phyloP scores from a whole-genome alignment of 2,797 vertebrate genomes.

The Acridotheres tristis region DNA sequence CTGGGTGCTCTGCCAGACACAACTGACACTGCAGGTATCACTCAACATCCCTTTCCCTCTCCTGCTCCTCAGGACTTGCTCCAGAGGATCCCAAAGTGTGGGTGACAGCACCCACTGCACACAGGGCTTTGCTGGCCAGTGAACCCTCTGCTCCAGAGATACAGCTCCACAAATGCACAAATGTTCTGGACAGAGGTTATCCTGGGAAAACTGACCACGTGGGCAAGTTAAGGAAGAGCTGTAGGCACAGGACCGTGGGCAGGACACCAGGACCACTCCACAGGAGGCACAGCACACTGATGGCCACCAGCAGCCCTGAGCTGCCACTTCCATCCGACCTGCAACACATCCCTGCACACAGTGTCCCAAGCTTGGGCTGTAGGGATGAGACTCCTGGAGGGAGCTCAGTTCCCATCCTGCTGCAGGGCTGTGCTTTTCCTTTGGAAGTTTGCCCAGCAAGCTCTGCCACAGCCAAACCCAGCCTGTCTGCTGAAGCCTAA shows the following conservation, averaged over 20 bases:
- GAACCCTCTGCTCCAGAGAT: neutral
- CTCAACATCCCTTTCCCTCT: neutral
- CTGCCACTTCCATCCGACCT: neutral
- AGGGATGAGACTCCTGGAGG: neutral
- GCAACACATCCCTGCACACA: neutral
- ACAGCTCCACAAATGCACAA: neutral
- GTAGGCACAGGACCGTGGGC: accelerated
- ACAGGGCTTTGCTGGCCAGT: neutral
- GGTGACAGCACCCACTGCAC: neutral
- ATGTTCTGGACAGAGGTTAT: neutral
- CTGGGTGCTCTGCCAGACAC: neutral
- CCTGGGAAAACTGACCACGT: neutral
- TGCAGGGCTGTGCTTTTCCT: neutral
- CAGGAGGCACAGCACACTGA: neutral
- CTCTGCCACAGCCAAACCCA: neutral
- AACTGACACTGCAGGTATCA: neutral
- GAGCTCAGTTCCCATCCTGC: neutral
- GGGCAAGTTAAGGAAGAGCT: neutral
- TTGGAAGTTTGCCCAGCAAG: neutral
- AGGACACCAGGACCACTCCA: neutral
- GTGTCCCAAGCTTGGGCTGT: neutral
- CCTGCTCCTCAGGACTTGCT: neutral
- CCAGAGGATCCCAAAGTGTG: neutral
- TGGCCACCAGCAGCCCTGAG: neutral
- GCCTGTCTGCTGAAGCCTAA: neutral